Evolutionary conservation across 1,140 invertebrate species (phyloP).

Genomic region (Pseudomyrmex cubaensis): DNA sequence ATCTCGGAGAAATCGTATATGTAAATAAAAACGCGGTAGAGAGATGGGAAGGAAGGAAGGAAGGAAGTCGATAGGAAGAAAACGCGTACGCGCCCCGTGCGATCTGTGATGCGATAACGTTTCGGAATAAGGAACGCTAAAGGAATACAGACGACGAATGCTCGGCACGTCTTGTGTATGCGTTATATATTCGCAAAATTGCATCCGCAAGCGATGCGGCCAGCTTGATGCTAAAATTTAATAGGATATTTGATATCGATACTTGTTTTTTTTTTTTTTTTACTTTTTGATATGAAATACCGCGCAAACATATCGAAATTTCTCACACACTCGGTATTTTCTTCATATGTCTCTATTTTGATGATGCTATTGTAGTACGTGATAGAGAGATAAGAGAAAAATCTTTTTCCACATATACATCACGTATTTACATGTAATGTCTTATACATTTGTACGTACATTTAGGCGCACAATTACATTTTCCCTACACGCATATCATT

Average conservation of each 20-base stretch:
- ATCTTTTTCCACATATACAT: no score
- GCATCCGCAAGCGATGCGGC: conserved; percentile 42
- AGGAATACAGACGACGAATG: conserved; percentile 16
- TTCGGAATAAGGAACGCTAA: conserved; percentile 11
- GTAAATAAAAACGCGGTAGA: no score
- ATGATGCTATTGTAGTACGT: neutral
- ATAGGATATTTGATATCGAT: conserved; percentile 32
- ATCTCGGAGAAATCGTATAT: no score
- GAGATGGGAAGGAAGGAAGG: no score
- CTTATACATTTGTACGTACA: no score
- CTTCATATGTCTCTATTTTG: neutral
- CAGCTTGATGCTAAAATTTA: conserved; percentile 43
- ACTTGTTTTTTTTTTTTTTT: conserved; percentile 10
- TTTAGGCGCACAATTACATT: no score
- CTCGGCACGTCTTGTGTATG: conserved; percentile 52
- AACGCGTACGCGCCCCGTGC: neutral
- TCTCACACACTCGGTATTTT: neutral
- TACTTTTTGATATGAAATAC: conserved; percentile 50
- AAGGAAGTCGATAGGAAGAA: conserved; percentile 1
- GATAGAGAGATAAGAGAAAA: neutral
- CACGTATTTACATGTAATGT: no score
- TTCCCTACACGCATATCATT: neutral
- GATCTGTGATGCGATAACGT: conserved; percentile 36
- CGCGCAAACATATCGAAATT: conserved; percentile 4
- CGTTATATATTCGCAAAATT: conserved; percentile 58